These are phyloP conservation scores for Caenorhabditis sp. DNA, from an alignment of 2,888 invertebrate species.

Conservation along the genomic window DNA sequence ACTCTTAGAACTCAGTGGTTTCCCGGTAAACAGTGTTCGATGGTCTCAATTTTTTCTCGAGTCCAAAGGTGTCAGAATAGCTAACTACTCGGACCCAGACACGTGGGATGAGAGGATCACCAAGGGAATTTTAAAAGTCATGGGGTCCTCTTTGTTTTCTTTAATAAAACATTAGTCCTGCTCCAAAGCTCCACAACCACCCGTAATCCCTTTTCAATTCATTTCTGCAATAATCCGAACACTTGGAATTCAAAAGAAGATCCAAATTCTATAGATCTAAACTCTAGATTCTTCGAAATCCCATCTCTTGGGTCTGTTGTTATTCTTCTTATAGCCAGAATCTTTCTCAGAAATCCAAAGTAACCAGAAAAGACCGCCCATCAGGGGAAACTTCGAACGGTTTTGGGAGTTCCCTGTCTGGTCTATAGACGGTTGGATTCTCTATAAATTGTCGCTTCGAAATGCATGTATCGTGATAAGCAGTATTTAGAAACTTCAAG, in stretches of 20 bases:
- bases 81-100: not conserved
- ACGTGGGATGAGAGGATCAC: conserved; percentile 10
- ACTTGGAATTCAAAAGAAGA: not conserved
- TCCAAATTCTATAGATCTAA: not conserved
- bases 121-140: conserved; percentile 18
- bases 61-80: not conserved
- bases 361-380: not conserved
- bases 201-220: not conserved
- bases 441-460: not conserved
- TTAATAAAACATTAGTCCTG: conserved; percentile 3
- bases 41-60: too few species aligned
- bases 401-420: not conserved
- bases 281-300: conserved; percentile 3
- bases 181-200: not conserved
- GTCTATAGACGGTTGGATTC: conserved; percentile 8
- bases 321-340: conserved; percentile 9
- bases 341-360: not conserved
- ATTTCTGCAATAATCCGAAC: not conserved
- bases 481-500: not conserved
- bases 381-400: not conserved
- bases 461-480: conserved; percentile 10
- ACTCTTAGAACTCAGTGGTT: not conserved
- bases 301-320: conserved; percentile 4
- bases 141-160: conserved; percentile 4
- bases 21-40: not conserved